These are phyloP conservation scores for Nothura maculosa DNA, from an alignment of 2,797 vertebrate species.

Conservation along the genomic window DNA sequence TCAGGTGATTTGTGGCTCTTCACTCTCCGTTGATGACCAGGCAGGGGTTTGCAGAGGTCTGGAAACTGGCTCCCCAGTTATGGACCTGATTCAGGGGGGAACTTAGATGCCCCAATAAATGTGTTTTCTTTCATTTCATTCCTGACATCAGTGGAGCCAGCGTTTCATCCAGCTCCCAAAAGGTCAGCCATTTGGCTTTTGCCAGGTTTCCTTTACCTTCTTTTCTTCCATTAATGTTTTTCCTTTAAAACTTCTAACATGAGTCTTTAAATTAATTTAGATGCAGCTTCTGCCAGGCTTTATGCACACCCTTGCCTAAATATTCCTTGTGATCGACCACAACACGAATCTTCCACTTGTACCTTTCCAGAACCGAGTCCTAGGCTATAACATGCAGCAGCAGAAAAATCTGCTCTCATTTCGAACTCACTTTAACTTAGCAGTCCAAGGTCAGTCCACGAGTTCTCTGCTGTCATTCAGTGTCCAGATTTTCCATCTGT, in stretches of 20 bases:
- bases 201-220: not conserved
- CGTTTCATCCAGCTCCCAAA: not conserved
- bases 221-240: not conserved
- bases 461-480: not conserved
- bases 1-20: not conserved
- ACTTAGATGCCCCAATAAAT: not conserved
- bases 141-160: not conserved
- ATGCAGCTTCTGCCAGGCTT: not conserved
- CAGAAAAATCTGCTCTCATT: not conserved
- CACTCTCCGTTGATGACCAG: not conserved
- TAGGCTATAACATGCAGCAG: not conserved
- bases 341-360: not conserved
- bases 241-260: not conserved
- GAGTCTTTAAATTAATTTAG: not conserved
- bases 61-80: not conserved
- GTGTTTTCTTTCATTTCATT: not conserved
- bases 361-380: not conserved
- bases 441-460: not conserved
- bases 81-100: not conserved
- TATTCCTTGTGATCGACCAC: too few relatives aligned
- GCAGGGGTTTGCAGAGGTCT: not conserved
- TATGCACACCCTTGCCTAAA: not conserved
- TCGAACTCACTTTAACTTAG: not conserved
- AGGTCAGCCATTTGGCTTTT: not conserved
- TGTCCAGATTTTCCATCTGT: not conserved